These are phyloP conservation scores for Latrodectus geometricus DNA, from an alignment of 1,140 invertebrate species.

Conservation along the genomic window DNA sequence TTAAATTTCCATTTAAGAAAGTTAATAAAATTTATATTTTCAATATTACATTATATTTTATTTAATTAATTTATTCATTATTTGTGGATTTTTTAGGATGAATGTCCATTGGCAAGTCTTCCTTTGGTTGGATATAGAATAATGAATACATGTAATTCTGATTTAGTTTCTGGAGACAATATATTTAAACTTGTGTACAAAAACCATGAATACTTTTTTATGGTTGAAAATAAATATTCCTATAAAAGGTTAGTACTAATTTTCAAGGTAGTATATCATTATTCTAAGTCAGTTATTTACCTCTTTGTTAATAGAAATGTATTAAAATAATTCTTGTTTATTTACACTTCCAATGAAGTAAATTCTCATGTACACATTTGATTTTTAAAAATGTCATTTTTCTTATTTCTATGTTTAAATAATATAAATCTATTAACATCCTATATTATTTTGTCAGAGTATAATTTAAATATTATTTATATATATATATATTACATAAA, in stretches of 20 bases:
- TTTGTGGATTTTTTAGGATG: conserved; percentile 11
- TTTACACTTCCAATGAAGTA: neutral
- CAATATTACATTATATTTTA: neutral
- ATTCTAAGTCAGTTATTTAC: neutral
- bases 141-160: conserved; percentile 5
- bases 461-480: neutral
- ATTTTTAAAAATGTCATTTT: neutral
- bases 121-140: conserved; percentile 45
- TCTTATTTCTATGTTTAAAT: neutral
- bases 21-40: neutral
- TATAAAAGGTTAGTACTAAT: conserved; percentile 40
- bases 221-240: conserved; percentile 48
- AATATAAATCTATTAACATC: neutral
- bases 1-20: neutral
- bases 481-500: neutral
- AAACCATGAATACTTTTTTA: conserved; percentile 54
- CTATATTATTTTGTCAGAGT: neutral
- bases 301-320: neutral
- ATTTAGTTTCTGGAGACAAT: conserved; percentile 37
- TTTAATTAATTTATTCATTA: neutral
- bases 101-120: conserved; percentile 49
- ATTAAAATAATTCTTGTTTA: neutral
- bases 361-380: neutral
- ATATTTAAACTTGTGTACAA: conserved; percentile 52
- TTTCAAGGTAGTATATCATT: neutral